Base-by-base conservation (phyloP, 2,888 invertebrate species). In the Cheilosia urbana region DNA sequence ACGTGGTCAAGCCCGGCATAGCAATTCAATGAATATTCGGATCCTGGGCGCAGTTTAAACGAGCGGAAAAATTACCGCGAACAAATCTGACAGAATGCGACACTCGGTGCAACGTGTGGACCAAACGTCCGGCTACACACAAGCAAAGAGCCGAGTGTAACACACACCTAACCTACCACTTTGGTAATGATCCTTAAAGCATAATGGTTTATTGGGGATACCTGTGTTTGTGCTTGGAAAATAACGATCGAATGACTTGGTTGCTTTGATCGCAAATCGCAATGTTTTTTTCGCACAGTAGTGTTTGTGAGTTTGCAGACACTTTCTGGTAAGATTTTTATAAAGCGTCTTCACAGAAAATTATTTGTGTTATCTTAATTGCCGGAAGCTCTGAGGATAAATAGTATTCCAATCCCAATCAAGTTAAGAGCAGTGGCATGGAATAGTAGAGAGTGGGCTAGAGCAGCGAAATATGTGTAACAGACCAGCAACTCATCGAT, bases 71-170 rank as follows among this genome's bases (percentile, higher is more conserved):
- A 88, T 88, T 89, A 91, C 90, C 89, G 90, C 89, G 90, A 91
- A 91, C 90, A 90, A 89, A 89, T 89, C 89, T 90, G 90, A 90
- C 91, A 90, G 90, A 91, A 90, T 89, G 90, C 90, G 90, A 91
- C 90, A 90, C 91, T 90, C 90, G 90, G 89, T 88, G 87, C 87
- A 88, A 63, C 53, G 53, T 60, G 60, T 51, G 60, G 40, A 51
- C 4, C 19, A 9, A 17, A 55, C 34, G 55, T 55, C 11, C 13
- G 21, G 42, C 11, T 24, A 15, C 21, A 37, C 34, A 19, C 27
- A 13, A 13, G 11, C 62, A 45, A 19, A 24, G 21, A 34, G 45
- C 37, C 11, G 17, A 9, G 30, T 72, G 66, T 68, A 62, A 83
- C 72, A 62, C 78, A 77, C 78, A 78, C 77, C 68, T 62, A 63